Evolutionary conservation across 1,140 invertebrate genomes (phyloP).

Genomic region (Drosophila tsacasi): DNA sequence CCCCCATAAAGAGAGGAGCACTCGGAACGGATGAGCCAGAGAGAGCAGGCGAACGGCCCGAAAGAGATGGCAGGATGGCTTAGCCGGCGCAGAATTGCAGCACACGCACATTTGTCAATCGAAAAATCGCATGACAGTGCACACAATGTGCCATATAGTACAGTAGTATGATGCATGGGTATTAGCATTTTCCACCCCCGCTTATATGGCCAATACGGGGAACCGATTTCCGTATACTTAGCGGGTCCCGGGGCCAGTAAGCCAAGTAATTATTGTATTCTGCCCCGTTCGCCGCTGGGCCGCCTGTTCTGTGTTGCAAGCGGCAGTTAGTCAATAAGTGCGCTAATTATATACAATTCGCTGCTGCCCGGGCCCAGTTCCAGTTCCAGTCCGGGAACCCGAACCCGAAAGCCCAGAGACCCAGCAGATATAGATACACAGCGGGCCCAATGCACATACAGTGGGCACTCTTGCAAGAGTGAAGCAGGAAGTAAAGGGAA

Average conservation of each 20-base stretch:
- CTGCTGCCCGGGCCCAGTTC: conserved; percentile 43
- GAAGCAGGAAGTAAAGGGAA: too few relatives aligned
- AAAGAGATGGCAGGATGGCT: conserved; percentile 29
- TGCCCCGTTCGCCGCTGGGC: conserved; percentile 15
- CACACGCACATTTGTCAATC: conserved; percentile 71
- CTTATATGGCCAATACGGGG: conserved; percentile 11
- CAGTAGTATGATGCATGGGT: background rate
- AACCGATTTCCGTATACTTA: conserved; percentile 29
- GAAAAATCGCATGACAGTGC: conserved; percentile 41
- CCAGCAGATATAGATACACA: conserved; percentile 42
- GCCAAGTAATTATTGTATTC: conserved; percentile 43
- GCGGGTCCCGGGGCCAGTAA: conserved; percentile 16
- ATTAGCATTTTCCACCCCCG: conserved; percentile 9
- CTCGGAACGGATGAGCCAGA: background rate
- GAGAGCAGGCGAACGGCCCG: background rate
- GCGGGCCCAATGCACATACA: conserved; percentile 36
- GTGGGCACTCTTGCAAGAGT: background rate
- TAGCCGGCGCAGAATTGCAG: conserved; percentile 53
- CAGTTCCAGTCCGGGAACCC: conserved; percentile 38
- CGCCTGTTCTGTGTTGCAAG: conserved; percentile 41
- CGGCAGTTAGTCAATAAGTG: conserved; percentile 74
- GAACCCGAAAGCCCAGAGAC: conserved; percentile 29
- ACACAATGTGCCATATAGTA: background rate
- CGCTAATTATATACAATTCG: conserved; percentile 77
- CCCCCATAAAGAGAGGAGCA: conserved; percentile 15